Base-by-base conservation (phyloP, 2,888 invertebrate species). In the Lycocerus yunnanus region DNA sequence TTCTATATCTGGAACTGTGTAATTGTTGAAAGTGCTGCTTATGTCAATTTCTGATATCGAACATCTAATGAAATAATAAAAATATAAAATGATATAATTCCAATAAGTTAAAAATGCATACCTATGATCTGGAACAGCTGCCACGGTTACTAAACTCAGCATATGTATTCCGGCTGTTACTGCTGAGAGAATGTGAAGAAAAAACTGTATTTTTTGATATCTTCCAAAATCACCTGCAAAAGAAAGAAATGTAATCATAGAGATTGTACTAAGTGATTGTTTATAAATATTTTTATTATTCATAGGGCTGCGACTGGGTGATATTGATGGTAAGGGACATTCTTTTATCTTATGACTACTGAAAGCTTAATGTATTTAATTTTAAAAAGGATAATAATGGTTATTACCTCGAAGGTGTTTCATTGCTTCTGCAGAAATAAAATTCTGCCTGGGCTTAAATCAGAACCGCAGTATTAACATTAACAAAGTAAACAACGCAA, bases 131-230 rank as follows among this genome's bases (percentile, higher is more conserved):
- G 95, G 95, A 67, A 94, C 92, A 13, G 94, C 94, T 1, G 94
- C 94, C 0, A 95, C 94, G 0, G 94, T 95, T 10, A 94, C 91
- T 72, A 95, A 85, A 0, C 94, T 93, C 77, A 95, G 86, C 95
- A 95, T 95, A 84, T 95, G 95, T 83, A 94, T 88, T 11, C 95
- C 95, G 1, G 95, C 95, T 0, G 94, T 93, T 81, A 95, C 87
- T 0, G 93, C 95, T 9, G 94, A 92, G 61, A 95, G 85, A 69
- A 95, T 91, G 85, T 95, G 95, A 0, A 95, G 89, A 60, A 91
- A 88, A 84, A 94, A 95, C 86, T 95, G 95, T 86, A 91, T 92
- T 79, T 90, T 90, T 87, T 95, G 95, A 85, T 95, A 95, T 81
- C 91, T 92, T 68, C 95, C 95, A 86, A 95, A 95, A 85, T 95